These are phyloP conservation scores for Petrophora chlorosata DNA, from an alignment of 2,888 invertebrate species.

Conservation along the genomic window DNA sequence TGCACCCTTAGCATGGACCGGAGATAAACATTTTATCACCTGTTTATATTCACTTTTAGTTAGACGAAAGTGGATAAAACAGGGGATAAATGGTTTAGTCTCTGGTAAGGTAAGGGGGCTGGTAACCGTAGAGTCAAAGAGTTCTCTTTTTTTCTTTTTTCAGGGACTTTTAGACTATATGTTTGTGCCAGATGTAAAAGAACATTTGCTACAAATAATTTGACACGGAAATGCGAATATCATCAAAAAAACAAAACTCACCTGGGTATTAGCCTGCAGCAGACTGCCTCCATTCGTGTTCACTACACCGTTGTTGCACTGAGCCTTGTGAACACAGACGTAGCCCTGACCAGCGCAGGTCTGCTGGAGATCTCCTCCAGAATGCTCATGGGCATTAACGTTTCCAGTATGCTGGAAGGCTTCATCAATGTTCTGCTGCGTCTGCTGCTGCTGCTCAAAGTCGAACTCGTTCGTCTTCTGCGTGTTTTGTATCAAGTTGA, in stretches of 20 bases:
- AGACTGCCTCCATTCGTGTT: slow-evolving; percentile 75
- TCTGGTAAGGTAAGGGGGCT: no score
- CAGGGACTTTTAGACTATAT: no score
- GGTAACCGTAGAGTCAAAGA: no score
- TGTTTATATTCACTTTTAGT: no score
- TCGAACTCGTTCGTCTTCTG: slow-evolving; percentile 64
- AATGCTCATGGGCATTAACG: slow-evolving; percentile 54
- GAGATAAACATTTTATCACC: no score
- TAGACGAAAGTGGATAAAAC: no score
- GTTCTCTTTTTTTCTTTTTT: no score
- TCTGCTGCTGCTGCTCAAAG: slow-evolving; percentile 64
- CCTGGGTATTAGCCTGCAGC: slow-evolving; percentile 79
- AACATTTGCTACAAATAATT: no score
- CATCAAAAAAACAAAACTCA: slow-evolving; percentile 65
- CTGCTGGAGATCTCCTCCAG: slow-evolving; percentile 70
- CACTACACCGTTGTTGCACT: slow-evolving; percentile 85
- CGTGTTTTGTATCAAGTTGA: slow-evolving; percentile 64
- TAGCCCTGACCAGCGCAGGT: slow-evolving; percentile 84
- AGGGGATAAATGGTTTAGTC: no score
- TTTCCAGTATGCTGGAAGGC: slow-evolving; percentile 65
- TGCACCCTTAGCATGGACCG: no score
- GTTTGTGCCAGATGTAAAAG: no score
- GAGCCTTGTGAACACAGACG: slow-evolving; percentile 84
- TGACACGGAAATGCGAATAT: no score
- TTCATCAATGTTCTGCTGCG: slow-evolving; percentile 66